Evolutionary conservation across 2,113 vertebrate genomes (phyloP).

Genomic region (Cisticola juncidis): DNA sequence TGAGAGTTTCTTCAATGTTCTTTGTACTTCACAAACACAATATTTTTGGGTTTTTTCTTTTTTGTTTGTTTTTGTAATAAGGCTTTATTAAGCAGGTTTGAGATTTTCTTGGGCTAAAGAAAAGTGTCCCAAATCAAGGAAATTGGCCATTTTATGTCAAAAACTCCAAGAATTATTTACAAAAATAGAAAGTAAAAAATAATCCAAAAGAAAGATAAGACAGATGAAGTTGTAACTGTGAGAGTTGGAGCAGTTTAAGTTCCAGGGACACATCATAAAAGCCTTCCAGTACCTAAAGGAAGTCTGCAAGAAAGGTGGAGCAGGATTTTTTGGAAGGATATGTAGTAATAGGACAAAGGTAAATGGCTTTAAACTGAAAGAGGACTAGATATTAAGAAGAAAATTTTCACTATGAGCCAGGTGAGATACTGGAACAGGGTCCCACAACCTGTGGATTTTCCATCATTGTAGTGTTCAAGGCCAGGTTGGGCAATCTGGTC

Average conservation of each 20-base stretch:
- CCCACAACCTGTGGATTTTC: not conserved
- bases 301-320: not conserved
- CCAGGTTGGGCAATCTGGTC: not conserved
- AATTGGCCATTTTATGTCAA: not conserved
- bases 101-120: not conserved
- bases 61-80: not conserved
- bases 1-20: not conserved
- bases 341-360: not conserved
- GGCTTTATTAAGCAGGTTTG: not conserved
- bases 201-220: not conserved
- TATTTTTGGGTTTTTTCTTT: not conserved
- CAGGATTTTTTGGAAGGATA: not conserved
- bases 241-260: not conserved
- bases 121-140: not conserved
- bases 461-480: not conserved
- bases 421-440: not conserved
- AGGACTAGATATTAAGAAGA: not conserved
- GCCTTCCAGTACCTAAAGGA: not conserved
- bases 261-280: not conserved
- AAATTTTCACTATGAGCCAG: not conserved
- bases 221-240: rapidly evolving
- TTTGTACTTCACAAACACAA: not conserved
- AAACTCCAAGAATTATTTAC: rapidly evolving
- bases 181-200: not conserved
- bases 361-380: not conserved